Evolutionary conservation across 2,797 vertebrate genomes (phyloP).

Genomic region (Prionace glauca): DNA sequence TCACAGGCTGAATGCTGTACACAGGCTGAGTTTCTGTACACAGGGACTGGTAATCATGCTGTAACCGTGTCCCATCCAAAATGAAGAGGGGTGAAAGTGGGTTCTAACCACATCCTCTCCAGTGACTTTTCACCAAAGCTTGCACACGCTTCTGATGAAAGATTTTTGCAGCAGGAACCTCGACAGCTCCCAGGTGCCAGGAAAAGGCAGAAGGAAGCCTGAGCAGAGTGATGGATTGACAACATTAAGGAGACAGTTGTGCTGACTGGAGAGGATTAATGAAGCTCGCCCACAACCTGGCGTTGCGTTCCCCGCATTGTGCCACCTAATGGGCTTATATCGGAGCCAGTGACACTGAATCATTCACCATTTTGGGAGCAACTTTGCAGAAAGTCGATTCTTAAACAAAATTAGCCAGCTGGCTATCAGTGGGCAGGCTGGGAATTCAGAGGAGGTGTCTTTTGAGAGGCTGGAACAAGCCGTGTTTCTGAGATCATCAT

Average conservation of each 20-base stretch:
- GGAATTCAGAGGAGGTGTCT: neutral
- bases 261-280: slow-evolving; percentile 4
- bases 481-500: neutral
- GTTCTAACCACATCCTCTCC: neutral
- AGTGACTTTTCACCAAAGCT: neutral
- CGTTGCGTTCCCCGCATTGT: neutral
- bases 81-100: neutral
- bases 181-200: neutral
- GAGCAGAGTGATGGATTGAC: neutral
- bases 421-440: neutral
- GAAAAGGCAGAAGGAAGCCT: neutral
- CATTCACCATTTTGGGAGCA: slow-evolving; percentile 12
- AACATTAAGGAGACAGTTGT: slow-evolving; percentile 4
- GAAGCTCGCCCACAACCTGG: neutral
- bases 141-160: neutral
- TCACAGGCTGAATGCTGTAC: neutral
- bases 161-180: neutral
- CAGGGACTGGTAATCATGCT: neutral
- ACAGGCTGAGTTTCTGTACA: neutral
- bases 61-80: neutral
- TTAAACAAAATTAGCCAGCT: neutral
- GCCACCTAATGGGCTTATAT: slow-evolving; percentile 7
- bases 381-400: slow-evolving; percentile 20
- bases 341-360: neutral
- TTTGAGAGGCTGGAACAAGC: neutral